phyloP scores from a whole-genome alignment of 2,797 vertebrate species.

The Toxotes lorentzi region DNA sequence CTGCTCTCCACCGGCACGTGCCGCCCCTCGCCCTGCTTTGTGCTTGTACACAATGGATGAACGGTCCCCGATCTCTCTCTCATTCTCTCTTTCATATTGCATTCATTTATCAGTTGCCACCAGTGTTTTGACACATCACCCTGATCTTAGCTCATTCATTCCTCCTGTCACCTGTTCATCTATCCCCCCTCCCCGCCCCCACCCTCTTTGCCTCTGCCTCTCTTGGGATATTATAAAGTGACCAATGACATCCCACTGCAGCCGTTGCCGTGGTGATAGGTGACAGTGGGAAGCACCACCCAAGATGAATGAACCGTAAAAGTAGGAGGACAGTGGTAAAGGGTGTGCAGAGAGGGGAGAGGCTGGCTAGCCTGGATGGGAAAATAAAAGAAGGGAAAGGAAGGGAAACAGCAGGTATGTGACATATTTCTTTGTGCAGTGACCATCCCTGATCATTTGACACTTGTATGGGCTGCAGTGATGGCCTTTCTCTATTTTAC shows the following conservation, averaged over 20 bases:
- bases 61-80: constrained; percentile 21
- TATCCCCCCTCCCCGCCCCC: background rate
- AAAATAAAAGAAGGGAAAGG: constrained; percentile 12
- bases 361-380: constrained; percentile 10
- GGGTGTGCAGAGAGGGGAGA: constrained; percentile 29
- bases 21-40: constrained; percentile 46
- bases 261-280: constrained; percentile 72
- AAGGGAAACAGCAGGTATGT: constrained; percentile 32
- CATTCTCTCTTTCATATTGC: constrained; percentile 30
- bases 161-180: background rate
- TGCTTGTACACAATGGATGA: constrained; percentile 53
- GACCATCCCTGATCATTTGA: constrained; percentile 13
- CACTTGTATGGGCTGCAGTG: background rate
- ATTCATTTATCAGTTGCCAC: constrained; percentile 43
- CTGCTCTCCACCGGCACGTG: constrained; percentile 54
- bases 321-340: constrained; percentile 40
- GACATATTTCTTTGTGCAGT: constrained; percentile 1
- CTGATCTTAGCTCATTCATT: constrained; percentile 11
- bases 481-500: constrained; percentile 7
- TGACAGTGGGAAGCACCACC: constrained; percentile 70
- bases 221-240: constrained; percentile 59
- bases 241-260: constrained; percentile 70
- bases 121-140: constrained; percentile 25
- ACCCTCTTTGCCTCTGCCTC: constrained; percentile 21
- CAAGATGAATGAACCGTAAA: constrained; percentile 73